Evolutionary conservation across 1,140 invertebrate species (phyloP).

Genomic region (Drosophila obscura): DNA sequence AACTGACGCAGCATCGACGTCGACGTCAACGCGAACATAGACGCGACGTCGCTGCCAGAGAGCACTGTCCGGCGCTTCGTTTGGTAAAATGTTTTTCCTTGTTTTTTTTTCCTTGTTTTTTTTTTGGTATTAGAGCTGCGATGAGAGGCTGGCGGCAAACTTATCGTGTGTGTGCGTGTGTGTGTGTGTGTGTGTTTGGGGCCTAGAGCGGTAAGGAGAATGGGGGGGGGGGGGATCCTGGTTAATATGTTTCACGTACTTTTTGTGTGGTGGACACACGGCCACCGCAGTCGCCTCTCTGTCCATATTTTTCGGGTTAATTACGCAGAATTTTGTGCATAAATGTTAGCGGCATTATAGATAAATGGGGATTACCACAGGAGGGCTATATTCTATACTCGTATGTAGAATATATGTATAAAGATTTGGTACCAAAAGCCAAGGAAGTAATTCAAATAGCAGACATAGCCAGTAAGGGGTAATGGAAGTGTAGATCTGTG

Average conservation of each 20-base stretch:
- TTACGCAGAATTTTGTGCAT: constrained; percentile 16
- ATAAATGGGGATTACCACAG: neutral
- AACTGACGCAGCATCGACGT: constrained; percentile 14
- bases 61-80: too few relatives aligned
- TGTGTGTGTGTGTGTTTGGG: neutral
- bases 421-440: too few relatives aligned
- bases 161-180: constrained; percentile 32
- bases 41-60: constrained; percentile 29
- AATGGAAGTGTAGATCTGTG: too few relatives aligned
- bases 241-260: constrained; percentile 46
- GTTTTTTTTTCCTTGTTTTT: neutral
- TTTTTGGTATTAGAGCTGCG: constrained; percentile 37
- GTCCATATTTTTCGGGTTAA: constrained; percentile 45
- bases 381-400: too few relatives aligned
- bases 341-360: neutral
- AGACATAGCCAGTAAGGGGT: too few relatives aligned
- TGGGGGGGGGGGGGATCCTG: too few relatives aligned
- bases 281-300: neutral
- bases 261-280: too few relatives aligned
- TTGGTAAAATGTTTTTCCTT: neutral
- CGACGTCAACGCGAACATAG: constrained; percentile 7
- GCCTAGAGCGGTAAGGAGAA: too few relatives aligned
- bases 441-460: too few relatives aligned
- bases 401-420: too few relatives aligned
- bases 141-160: constrained; percentile 22